A percentile compares a stretch with the other conserved stretches of the same genome.
phyloP scores from a whole-genome alignment of 2,113 vertebrate genomes.

The Sinosuthora webbiana region DNA sequence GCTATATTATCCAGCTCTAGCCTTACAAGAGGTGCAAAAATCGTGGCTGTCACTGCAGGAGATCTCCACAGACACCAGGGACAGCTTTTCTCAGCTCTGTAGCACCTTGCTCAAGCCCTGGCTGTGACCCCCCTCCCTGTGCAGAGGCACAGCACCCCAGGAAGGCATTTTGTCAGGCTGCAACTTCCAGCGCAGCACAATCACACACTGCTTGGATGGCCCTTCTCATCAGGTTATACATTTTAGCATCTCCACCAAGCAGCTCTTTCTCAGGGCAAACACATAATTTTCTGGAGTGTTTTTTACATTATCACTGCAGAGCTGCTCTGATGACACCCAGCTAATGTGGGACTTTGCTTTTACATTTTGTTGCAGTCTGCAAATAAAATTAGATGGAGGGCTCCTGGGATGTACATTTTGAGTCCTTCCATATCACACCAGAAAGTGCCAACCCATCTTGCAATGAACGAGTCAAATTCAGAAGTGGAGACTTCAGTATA shows the following conservation, averaged over 20 bases:
- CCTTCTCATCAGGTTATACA: neutral
- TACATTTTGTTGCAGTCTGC: neutral
- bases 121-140: neutral
- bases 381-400: neutral
- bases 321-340: neutral
- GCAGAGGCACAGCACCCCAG: neutral
- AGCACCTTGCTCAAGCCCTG: neutral
- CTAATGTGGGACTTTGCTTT: neutral
- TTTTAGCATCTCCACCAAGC: neutral
- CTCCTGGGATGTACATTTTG: neutral
- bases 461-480: neutral
- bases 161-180: neutral
- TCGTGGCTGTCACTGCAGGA: neutral
- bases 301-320: neutral
- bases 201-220: neutral
- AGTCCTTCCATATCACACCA: neutral
- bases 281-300: neutral
- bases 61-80: neutral
- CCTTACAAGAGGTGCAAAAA: neutral
- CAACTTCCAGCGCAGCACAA: neutral
- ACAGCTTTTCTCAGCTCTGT: neutral
- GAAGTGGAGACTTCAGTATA: neutral
- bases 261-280: neutral
- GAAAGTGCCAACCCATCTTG: neutral
- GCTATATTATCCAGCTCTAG: neutral